Evolutionary conservation across 2,888 invertebrate genomes (phyloP).

Genomic region (Nymphalis polychloros): DNA sequence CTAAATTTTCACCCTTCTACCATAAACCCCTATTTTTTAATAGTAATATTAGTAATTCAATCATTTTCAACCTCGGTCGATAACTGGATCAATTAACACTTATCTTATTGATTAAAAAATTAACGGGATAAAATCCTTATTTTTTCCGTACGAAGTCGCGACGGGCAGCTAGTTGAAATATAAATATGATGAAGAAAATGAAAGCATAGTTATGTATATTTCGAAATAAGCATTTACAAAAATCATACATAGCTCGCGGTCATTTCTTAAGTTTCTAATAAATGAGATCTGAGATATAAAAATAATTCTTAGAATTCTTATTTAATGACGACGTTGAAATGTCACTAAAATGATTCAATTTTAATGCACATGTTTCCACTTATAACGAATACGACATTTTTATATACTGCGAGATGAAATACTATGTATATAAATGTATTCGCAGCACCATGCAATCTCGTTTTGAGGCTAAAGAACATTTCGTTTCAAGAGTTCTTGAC

Average conservation of each 20-base stretch:
- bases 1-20: too few species aligned
- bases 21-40: too few species aligned
- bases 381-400: background rate
- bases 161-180: too few species aligned
- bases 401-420: slow-evolving; percentile 6
- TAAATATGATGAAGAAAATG: background rate
- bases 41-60: too few species aligned
- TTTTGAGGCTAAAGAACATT: slow-evolving; percentile 24
- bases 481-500: slow-evolving; percentile 27
- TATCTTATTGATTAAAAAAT: too few species aligned
- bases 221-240: background rate
- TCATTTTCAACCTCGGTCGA: too few species aligned
- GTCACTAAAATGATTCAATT: background rate
- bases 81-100: too few species aligned
- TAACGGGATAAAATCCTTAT: too few species aligned
- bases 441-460: slow-evolving; percentile 19
- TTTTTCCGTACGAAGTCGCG: too few species aligned
- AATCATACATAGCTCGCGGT: background rate
- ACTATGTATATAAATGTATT: slow-evolving; percentile 19
- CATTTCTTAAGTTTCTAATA: background rate
- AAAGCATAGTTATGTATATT: background rate
- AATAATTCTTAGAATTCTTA: background rate
- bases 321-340: background rate
- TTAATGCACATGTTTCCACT: background rate
- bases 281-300: background rate